These are phyloP conservation scores for Irena cyanogastra DNA, from an alignment of 2,113 vertebrate species.

Conservation along the genomic window DNA sequence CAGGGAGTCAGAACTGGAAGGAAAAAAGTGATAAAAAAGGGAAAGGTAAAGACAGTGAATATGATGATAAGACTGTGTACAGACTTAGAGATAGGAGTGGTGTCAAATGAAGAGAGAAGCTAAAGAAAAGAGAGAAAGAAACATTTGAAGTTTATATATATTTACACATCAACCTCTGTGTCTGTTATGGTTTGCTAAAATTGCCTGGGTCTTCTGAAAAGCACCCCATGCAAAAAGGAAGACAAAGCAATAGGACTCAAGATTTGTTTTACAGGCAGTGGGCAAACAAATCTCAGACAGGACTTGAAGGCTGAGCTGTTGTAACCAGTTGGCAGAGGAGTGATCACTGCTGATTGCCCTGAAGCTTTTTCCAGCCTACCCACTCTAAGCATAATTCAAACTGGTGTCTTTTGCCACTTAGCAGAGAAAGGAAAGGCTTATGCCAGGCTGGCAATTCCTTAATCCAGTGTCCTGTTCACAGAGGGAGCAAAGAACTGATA, in stretches of 20 bases:
- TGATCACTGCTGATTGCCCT: constrained; percentile 10
- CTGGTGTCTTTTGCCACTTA: constrained; percentile 12
- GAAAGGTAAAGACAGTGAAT: neutral
- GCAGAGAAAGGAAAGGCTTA: neutral
- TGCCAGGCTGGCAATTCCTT: neutral
- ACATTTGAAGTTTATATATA: neutral
- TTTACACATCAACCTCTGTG: neutral
- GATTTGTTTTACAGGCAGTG: neutral
- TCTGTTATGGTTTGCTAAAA: constrained; percentile 3
- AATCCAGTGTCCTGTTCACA: neutral
- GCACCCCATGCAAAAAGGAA: neutral
- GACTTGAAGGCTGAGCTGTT: neutral
- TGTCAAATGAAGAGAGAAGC: neutral
- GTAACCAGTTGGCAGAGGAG: neutral
- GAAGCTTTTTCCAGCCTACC: constrained; percentile 37
- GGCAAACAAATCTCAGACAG: neutral
- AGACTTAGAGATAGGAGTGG: neutral
- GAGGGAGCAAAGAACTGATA: neutral
- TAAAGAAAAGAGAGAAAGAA: neutral
- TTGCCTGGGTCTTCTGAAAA: neutral
- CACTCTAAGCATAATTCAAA: constrained; percentile 32
- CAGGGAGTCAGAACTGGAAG: neutral
- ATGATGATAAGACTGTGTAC: neutral
- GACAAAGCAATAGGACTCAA: neutral
- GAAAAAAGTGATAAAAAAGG: neutral